Evolutionary conservation across 1,140 invertebrate genomes (phyloP).

Genomic region (Parasteatoda tepidariorum): DNA sequence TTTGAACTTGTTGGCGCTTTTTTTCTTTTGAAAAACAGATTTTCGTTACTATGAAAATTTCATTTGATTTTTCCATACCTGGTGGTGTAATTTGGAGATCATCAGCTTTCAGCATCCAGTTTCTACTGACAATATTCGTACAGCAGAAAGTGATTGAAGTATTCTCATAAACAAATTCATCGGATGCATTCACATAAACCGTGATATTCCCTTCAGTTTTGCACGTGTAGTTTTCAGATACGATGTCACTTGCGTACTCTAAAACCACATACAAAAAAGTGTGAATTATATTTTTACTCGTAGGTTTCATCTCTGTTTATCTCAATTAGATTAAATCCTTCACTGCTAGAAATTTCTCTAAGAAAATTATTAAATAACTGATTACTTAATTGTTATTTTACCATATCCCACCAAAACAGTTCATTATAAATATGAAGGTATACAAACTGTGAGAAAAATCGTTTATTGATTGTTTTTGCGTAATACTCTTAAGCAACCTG

Average conservation of each 20-base stretch:
- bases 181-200: background rate
- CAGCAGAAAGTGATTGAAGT: background rate
- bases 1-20: too few species aligned
- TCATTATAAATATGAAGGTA: too few species aligned
- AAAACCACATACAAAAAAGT: too few species aligned
- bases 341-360: background rate
- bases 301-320: background rate
- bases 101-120: slow-evolving; percentile 16
- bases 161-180: slow-evolving; percentile 1
- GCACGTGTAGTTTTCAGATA: slow-evolving; percentile 10
- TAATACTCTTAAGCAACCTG: too few species aligned
- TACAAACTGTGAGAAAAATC: too few species aligned
- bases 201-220: slow-evolving; percentile 16
- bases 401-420: too few species aligned
- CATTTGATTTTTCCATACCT: too few species aligned
- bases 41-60: too few species aligned
- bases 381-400: too few species aligned
- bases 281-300: background rate
- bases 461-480: too few species aligned
- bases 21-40: too few species aligned
- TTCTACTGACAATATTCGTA: background rate
- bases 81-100: slow-evolving; percentile 25
- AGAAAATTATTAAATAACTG: background rate
- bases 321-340: background rate
- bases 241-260: background rate